Conservation (phyloP, 2,113 vertebrate species). For the Natator depressus region DNA sequence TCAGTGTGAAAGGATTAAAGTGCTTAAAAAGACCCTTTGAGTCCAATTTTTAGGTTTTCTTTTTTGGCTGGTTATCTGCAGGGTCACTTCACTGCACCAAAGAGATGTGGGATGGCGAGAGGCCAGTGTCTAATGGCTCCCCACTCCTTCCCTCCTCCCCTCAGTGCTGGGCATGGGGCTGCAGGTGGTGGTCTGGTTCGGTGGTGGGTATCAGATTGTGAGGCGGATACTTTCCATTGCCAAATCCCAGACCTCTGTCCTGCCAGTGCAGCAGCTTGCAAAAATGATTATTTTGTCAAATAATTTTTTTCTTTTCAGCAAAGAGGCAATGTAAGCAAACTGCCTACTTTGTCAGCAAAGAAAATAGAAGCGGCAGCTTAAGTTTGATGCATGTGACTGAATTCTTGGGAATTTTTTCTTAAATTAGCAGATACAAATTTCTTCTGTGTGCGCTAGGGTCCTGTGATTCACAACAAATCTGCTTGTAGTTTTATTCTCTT, state of each 20-base stretch:
- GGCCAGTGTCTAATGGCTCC: constrained; percentile 83
- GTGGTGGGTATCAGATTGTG: constrained; percentile 67
- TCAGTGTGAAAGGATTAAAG: constrained; percentile 80
- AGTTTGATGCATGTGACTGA: background rate
- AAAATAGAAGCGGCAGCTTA: background rate
- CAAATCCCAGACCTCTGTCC: constrained; percentile 70
- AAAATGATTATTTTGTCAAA: constrained; percentile 75
- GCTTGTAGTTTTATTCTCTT: background rate
- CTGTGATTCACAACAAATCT: background rate
- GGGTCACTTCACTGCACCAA: constrained; percentile 77
- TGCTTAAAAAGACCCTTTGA: constrained; percentile 77
- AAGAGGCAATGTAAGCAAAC: background rate
- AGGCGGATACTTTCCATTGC: constrained; percentile 65
- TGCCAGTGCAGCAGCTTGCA: constrained; percentile 73
- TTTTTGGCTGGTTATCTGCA: constrained; percentile 70
- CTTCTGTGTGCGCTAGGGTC: background rate
- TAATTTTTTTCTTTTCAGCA: constrained; percentile 33
- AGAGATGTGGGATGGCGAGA: constrained; percentile 80
- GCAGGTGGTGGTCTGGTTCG: constrained; percentile 77
- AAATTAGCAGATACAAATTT: constrained; percentile 15
- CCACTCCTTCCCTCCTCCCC: constrained; percentile 64
- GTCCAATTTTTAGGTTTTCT: constrained; percentile 78
- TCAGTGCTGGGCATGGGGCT: constrained; percentile 62
- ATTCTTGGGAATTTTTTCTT: constrained; percentile 5
- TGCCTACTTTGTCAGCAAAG: constrained; percentile 1